Evolutionary conservation across 2,888 invertebrate genomes (phyloP).

Genomic region (Dryocosmus kuriphilus): DNA sequence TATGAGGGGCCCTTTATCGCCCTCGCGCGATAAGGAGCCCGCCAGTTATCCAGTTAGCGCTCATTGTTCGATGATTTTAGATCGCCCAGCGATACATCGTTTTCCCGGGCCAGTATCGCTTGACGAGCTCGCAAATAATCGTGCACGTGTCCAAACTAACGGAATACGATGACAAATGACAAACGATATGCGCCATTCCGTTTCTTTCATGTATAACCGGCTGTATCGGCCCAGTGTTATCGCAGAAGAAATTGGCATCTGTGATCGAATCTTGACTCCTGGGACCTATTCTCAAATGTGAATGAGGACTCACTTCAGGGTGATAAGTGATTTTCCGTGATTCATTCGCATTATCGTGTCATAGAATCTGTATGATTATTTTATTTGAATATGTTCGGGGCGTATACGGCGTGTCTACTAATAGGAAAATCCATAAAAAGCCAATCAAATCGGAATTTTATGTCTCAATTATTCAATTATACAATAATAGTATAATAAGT

Average conservation of each 20-base stretch:
- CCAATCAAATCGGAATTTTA: too few relatives aligned
- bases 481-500: too few relatives aligned
- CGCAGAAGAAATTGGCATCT: slow-evolving; percentile 34
- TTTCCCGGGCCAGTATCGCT: slow-evolving; percentile 53
- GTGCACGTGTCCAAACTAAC: slow-evolving; percentile 59
- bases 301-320: slow-evolving; percentile 24
- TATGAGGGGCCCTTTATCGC: slow-evolving; percentile 68
- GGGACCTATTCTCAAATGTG: slow-evolving; percentile 34
- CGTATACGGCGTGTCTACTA: too few relatives aligned
- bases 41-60: slow-evolving; percentile 76
- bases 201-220: slow-evolving; percentile 9
- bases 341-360: neutral
- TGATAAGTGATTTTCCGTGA: slow-evolving; percentile 36
- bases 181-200: slow-evolving; percentile 57
- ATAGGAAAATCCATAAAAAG: too few relatives aligned
- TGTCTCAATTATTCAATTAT: too few relatives aligned
- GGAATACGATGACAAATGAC: slow-evolving; percentile 64
- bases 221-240: slow-evolving; percentile 16
- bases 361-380: neutral
- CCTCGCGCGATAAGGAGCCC: slow-evolving; percentile 60
- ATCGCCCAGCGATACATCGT: slow-evolving; percentile 69
- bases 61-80: slow-evolving; percentile 73
- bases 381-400: too few relatives aligned
- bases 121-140: slow-evolving; percentile 50
- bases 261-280: slow-evolving; percentile 26